A percentile compares a stretch with the other conserved stretches of the same genome.
Conservation (phyloP, 2,113 vertebrate species). For the Sakesphorus luctuosus region DNA sequence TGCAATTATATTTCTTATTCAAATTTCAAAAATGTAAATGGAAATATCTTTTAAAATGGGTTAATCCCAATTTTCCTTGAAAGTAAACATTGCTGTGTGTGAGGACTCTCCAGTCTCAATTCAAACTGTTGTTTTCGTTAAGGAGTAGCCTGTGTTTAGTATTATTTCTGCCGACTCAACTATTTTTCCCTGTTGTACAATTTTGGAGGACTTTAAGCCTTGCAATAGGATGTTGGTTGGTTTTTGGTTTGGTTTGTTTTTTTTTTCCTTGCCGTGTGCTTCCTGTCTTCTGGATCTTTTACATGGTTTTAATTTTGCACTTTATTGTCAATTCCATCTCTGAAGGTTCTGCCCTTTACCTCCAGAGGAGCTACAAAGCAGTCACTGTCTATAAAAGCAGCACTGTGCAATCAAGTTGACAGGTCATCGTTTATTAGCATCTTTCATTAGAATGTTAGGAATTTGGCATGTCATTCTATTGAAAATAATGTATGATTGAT, state of each 20-base stretch:
- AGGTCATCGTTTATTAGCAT: slow-evolving; percentile 21
- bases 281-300: neutral
- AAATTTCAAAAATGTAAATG: neutral
- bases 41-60: neutral
- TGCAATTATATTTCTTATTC: neutral
- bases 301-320: neutral
- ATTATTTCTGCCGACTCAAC: neutral
- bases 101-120: neutral
- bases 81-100: neutral
- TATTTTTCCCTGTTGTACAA: neutral
- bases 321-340: neutral
- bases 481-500: slow-evolving; percentile 1
- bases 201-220: neutral
- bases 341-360: neutral
- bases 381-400: neutral
- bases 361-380: neutral
- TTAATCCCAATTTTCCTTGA: neutral
- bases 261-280: neutral
- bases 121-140: neutral
- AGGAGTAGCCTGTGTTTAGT: neutral
- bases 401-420: slow-evolving; percentile 3
- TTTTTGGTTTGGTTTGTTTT: too few relatives aligned
- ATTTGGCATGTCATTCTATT: neutral
- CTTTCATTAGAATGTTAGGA: slow-evolving; percentile 38
- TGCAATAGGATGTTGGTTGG: neutral